Base-by-base conservation (phyloP, 2,797 vertebrate genomes). In the Xiphophorus birchmanni region DNA sequence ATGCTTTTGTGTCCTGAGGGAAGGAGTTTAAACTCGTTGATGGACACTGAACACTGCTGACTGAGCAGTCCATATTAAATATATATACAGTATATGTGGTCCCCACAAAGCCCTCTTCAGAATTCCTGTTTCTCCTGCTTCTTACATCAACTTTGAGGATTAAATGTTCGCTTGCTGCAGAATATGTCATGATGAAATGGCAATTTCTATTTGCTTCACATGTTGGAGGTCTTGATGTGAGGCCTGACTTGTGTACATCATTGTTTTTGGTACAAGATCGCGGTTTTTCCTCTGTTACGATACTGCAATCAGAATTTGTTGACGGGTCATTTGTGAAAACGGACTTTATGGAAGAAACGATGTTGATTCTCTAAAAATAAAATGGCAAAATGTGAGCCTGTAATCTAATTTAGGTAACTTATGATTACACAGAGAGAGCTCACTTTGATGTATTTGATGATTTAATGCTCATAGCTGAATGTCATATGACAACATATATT, bases 251-350 rank as follows among this genome's bases (percentile, higher is more conserved):
- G 29, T 63, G 8, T 42, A 54, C 52, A 54, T 77, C 12, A 78
- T 78, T 54, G 29, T 56, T 74, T 69, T 35, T 54, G 76, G 63
- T 32, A 44, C 67, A 63, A 35, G 29, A 18, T 35, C 0, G 12
- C 2, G 0, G 0, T 32, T 32, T 63, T 60, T 35, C 0, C 58
- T 17, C 12, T 17, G 13, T 60, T 32, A 6, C 7, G 2, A 26
- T 13, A 47, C 74, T 80, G 76, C 77, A 42, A 35, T 45, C 8
- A 54, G 48, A 79, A 82, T 78, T 77, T 48, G 81, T 82, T 76
- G 80, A 76, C 60, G 76, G 44, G 73, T 82, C 29, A 82, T 84
- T 65, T 50, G 48, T 37, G 15, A 77, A 54, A 77, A 21, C 40
- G 0, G 0, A 11, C 60, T 58, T 56, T 75, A 60, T 81, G 23